A percentile compares a stretch with the other conserved stretches of the same genome.
phyloP scores from a whole-genome alignment of 2,888 invertebrate genomes.

The Eucera pruinosa region DNA sequence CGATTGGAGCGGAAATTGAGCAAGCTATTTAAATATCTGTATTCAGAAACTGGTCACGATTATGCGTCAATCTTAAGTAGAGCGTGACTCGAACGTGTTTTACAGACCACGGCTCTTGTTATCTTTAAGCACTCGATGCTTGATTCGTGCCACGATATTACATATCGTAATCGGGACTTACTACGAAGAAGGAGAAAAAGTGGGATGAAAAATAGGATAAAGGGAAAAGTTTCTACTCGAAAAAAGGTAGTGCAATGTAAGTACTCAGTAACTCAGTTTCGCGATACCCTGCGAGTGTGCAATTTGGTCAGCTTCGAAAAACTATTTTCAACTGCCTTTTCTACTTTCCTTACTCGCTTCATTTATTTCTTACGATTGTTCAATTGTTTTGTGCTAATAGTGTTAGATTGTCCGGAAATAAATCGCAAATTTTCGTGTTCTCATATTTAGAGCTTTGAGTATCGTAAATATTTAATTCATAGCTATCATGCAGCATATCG shows the following conservation, averaged over 20 bases:
- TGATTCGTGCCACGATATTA: conserved; percentile 22
- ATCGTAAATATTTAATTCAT: too few species aligned
- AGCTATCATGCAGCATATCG: too few species aligned
- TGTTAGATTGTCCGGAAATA: too few species aligned
- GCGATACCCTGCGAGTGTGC: neutral
- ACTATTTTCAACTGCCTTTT: neutral
- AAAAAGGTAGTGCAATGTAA: too few species aligned
- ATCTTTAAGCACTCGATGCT: neutral
- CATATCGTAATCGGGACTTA: conserved; percentile 4
- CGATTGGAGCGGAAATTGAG: conserved; percentile 23
- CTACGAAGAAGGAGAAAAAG: neutral
- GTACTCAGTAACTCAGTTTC: neutral
- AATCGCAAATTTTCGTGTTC: too few species aligned
- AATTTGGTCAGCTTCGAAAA: neutral
- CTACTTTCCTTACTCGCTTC: neutral
- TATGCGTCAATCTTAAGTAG: conserved; percentile 28
- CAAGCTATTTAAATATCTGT: conserved; percentile 17
- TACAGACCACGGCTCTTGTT: conserved; percentile 9
- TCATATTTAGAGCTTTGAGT: too few species aligned
- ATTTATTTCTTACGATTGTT: neutral
- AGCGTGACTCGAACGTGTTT: conserved; percentile 46
- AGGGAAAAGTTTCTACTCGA: neutral
- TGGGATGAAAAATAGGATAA: neutral
- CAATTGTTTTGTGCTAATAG: neutral
- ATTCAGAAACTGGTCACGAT: conserved; percentile 5